These are phyloP conservation scores for Rhinatrema bivittatum DNA, from an alignment of 2,797 vertebrate genomes.

Conservation along the genomic window DNA sequence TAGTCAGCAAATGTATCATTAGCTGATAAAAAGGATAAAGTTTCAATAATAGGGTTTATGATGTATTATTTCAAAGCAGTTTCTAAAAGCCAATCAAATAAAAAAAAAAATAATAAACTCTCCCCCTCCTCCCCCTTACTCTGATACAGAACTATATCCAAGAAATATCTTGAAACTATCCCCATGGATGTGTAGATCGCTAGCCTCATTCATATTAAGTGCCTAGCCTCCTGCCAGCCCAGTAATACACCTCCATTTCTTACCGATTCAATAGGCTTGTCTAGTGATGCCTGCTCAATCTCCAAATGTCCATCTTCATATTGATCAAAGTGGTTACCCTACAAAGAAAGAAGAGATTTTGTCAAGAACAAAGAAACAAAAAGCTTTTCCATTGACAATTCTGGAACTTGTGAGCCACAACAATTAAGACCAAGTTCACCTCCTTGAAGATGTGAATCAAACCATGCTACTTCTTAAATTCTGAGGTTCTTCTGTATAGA, in stretches of 20 bases:
- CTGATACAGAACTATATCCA: conserved; percentile 37
- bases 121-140: conserved; percentile 16
- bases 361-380: too few relatives aligned
- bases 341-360: conserved; percentile 30
- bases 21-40: background rate
- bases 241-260: too few relatives aligned
- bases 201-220: conserved; percentile 45
- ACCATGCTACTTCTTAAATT: too few relatives aligned
- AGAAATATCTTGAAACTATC: conserved; percentile 7
- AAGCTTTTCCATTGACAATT: too few relatives aligned
- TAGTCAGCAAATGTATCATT: conserved; percentile 18
- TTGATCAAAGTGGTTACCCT: conserved; percentile 99
- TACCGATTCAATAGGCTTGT: conserved; percentile 99
- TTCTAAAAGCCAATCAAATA: conserved; percentile 7
- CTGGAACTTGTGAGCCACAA: too few relatives aligned
- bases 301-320: conserved; percentile 98
- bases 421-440: too few relatives aligned
- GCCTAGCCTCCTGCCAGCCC: too few relatives aligned
- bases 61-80: background rate
- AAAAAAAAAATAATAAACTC: conserved; percentile 19
- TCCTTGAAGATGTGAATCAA: too few relatives aligned
- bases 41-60: conserved; percentile 8
- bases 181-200: background rate
- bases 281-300: conserved; percentile 94
- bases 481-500: too few relatives aligned